Conservation (phyloP, 2,888 invertebrate species). For the Napeogenes sylphis region DNA sequence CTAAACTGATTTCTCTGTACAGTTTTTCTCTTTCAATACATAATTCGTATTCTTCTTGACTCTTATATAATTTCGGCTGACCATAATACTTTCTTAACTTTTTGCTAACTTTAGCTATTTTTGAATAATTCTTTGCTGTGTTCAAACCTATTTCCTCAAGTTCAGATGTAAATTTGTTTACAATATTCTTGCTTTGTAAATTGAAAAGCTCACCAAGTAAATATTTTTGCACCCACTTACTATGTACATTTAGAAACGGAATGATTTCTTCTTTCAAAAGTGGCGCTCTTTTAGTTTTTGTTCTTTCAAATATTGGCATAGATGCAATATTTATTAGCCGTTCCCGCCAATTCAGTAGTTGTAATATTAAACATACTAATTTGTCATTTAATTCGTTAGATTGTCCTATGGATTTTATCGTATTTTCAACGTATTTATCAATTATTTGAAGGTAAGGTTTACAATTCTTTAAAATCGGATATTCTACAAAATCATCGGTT, state of each 20-base stretch:
- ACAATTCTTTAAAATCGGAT: conserved; percentile 76
- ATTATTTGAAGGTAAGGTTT: conserved; percentile 64
- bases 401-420: conserved; percentile 47
- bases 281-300: conserved; percentile 50
- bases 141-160: conserved; percentile 37
- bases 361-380: conserved; percentile 60
- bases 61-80: conserved; percentile 58
- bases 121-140: conserved; percentile 44
- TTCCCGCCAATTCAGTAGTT: conserved; percentile 74
- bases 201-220: conserved; percentile 59
- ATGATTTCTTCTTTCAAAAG: conserved; percentile 73
- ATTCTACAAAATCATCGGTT: conserved; percentile 69
- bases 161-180: conserved; percentile 37
- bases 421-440: conserved; percentile 59
- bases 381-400: conserved; percentile 47
- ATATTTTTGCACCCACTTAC: conserved; percentile 85
- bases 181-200: conserved; percentile 34
- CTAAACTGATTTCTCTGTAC: conserved; percentile 47
- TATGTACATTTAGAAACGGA: conserved; percentile 82
- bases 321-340: conserved; percentile 67
- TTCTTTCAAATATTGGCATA: conserved; percentile 48
- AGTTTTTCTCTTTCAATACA: conserved; percentile 41
- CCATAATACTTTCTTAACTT: conserved; percentile 60
- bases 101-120: conserved; percentile 55
- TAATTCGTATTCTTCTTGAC: conserved; percentile 48